Conservation (phyloP, 2,113 vertebrate genomes). For the Chaenogobius annularis region DNA sequence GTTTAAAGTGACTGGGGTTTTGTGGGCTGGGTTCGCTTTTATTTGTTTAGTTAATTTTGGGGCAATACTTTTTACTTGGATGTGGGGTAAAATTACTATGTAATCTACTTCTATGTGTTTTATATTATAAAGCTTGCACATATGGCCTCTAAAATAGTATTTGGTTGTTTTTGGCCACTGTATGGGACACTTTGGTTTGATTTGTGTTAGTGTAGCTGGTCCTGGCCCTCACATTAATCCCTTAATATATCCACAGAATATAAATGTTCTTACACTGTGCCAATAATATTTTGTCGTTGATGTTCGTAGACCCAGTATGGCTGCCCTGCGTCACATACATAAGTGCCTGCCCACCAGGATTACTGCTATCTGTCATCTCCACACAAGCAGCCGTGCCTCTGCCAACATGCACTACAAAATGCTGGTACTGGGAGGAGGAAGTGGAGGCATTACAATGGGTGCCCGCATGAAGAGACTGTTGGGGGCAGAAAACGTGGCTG, state of each 20-base stretch:
- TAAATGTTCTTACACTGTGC: not conserved
- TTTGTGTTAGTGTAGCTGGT: not conserved
- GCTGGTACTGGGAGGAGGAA: constrained; percentile 90
- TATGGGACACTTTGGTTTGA: too few species aligned
- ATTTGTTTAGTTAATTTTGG: too few species aligned
- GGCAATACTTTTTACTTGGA: too few species aligned
- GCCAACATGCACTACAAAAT: constrained; percentile 87
- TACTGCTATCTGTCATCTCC: constrained; percentile 36
- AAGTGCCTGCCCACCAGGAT: constrained; percentile 16
- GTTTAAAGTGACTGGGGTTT: too few species aligned
- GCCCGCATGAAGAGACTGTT: constrained; percentile 91
- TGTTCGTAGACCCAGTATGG: constrained; percentile 45
- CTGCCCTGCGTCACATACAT: constrained; percentile 39
- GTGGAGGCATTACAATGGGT: constrained; percentile 91
- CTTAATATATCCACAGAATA: not conserved
- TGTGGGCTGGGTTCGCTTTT: too few species aligned
- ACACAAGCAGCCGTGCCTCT: constrained; percentile 61
- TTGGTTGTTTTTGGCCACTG: too few species aligned
- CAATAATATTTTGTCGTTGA: not conserved
- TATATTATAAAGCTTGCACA: too few species aligned
- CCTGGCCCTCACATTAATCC: not conserved
- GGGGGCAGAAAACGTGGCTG: constrained; percentile 87
- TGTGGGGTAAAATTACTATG: too few species aligned
- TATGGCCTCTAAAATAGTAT: too few species aligned
- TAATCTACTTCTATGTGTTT: too few species aligned